Evolutionary conservation across 2,797 vertebrate species (phyloP), one percentile per base, ranked within the genome.

Genomic region (Xiphorhynchus erythropygius): DNA sequence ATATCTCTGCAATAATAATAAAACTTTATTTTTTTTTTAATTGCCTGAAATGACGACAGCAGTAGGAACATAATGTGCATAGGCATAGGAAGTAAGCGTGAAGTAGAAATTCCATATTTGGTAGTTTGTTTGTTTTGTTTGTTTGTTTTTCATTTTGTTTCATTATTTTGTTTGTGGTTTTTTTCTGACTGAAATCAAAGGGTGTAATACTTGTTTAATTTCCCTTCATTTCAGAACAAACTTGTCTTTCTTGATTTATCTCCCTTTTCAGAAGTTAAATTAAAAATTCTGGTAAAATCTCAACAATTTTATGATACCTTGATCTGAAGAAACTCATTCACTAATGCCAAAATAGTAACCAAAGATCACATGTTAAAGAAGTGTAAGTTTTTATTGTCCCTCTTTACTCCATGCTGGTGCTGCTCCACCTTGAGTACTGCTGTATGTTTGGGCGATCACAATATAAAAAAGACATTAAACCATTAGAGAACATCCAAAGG

Each of bases 361-460:
- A 8, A 60, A 71, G 7, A 24, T 41, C 12, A 27, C 6, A 33
- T 1, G 0, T 46, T 69, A 83, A 60, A 47, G 11, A 57, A 70
- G 3, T 4, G 2, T 19, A 59, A 77, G 5, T 17, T 86, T 70
- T 12, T 8, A 41, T 49, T 80, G 44, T 74, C 39, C 25, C 4
- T 1, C 16, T 65, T 24, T 80, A 22, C 13, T 52, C 28, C 52
- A 28, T 13, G 18, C 5, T 25, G 53, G 13, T 22, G 11, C 0
- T 0, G 9, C 13, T 19, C 52, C 19, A 33, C 11, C 11, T 33
- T 0, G 1, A 59, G 7, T 21, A 21, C 9, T 44, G 7, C 30
- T 7, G 2, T 19, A 44, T 53, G 18, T 21, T 79, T 44, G 13
- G 16, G 27, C 24, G 11, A 30, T 4, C 16, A 14, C 3, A 28